phyloP scores from a whole-genome alignment of 2,888 invertebrate genomes.

The Nasonovia ribisnigri region DNA sequence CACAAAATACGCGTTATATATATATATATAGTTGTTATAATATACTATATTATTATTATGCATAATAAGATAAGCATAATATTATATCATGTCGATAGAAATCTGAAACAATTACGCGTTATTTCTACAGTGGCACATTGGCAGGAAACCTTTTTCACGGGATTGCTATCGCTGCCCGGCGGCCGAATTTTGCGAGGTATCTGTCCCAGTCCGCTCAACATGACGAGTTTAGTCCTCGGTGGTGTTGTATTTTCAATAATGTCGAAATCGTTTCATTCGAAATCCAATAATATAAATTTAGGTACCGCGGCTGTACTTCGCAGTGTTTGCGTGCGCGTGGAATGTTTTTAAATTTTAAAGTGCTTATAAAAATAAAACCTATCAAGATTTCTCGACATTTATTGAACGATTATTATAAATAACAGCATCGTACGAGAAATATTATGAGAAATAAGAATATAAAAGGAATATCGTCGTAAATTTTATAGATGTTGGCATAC shows the following conservation, averaged over 20 bases:
- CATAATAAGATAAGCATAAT: background rate
- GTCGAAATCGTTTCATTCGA: background rate
- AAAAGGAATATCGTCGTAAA: background rate
- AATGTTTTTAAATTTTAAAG: background rate
- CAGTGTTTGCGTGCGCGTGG: background rate
- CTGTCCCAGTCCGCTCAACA: background rate
- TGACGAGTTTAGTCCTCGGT: background rate
- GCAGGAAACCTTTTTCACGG: background rate
- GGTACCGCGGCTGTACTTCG: background rate
- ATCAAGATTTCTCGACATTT: slow-evolving; percentile 2
- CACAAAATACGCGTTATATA: background rate
- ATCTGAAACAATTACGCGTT: background rate
- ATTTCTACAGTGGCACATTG: background rate
- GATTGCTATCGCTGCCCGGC: too few relatives aligned
- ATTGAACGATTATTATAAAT: background rate
- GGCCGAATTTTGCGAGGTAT: background rate
- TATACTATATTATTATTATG: background rate
- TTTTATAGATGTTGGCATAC: background rate
- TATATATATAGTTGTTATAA: too few relatives aligned
- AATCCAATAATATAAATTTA: background rate
- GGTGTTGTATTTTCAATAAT: background rate
- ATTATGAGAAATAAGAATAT: background rate
- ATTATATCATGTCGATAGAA: background rate
- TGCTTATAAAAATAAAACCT: slow-evolving; percentile 1
- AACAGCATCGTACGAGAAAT: background rate